Percentiles rank a stretch among this genome's conserved stretches.
These are phyloP conservation scores for Sylvia atricapilla DNA, from an alignment of 2,113 vertebrate species.

Conservation along the genomic window DNA sequence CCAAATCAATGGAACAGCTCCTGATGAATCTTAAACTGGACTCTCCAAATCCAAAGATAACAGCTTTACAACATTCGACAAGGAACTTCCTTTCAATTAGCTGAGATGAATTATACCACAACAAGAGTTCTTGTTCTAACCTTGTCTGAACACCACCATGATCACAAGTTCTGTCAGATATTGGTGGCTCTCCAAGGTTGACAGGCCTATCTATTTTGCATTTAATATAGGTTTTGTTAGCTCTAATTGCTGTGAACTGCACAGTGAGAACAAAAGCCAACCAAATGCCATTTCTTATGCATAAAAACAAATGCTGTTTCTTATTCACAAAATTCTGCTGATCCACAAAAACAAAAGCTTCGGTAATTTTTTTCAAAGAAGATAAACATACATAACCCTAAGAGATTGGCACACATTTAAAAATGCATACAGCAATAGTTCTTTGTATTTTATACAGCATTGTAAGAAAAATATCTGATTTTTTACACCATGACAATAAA, in stretches of 20 bases:
- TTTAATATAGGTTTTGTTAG: not conserved
- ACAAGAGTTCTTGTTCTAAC: not conserved
- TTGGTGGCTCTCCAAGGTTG: not conserved
- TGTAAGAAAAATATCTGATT: not conserved
- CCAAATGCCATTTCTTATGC: not conserved
- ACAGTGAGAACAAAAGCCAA: not conserved
- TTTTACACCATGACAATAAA: not conserved
- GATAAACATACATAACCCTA: not conserved
- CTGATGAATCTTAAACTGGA: not conserved
- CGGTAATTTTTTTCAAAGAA: not conserved
- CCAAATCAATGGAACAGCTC: not conserved
- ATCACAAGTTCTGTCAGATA: not conserved
- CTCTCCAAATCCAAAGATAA: not conserved
- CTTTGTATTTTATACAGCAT: not conserved
- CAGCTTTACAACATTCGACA: not conserved
- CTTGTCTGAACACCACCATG: not conserved
- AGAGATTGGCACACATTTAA: not conserved
- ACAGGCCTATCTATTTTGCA: not conserved
- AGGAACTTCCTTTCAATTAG: not conserved
- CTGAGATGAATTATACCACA: not conserved
- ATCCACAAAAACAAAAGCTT: constrained; percentile 1
- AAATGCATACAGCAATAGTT: not conserved
- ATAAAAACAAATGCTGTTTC: not conserved
- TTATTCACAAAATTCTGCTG: not conserved
- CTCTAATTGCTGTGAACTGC: not conserved